Percentiles rank a stretch among this genome's conserved stretches.
Evolutionary conservation across 2,888 invertebrate species (phyloP).

Genomic region (Ligdia adustata): DNA sequence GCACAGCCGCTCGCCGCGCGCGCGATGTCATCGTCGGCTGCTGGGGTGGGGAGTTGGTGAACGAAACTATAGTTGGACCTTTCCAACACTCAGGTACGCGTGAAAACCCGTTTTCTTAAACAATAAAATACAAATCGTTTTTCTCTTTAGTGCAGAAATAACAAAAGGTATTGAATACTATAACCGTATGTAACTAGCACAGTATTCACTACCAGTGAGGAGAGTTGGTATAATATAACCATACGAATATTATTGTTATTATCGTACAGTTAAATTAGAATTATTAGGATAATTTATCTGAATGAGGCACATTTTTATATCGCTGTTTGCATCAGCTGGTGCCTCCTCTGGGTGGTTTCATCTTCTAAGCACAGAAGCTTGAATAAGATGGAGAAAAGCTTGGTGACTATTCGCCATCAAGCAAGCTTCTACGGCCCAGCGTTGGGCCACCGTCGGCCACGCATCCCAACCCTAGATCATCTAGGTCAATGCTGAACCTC

Average conservation of each 20-base stretch:
- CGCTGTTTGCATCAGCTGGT: slow-evolving; percentile 29
- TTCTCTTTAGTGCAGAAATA: too few species aligned
- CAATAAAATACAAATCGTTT: too few species aligned
- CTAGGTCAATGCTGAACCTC: slow-evolving; percentile 24
- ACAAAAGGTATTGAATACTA: slow-evolving; percentile 17
- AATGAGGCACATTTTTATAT: slow-evolving; percentile 15
- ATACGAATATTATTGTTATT: not conserved
- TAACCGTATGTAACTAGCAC: not conserved
- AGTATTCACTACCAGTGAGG: slow-evolving; percentile 17
- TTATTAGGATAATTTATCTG: not conserved
- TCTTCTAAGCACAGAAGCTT: slow-evolving; percentile 31
- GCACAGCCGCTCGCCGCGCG: too few species aligned
- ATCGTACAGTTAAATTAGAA: too few species aligned
- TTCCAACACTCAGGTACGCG: too few species aligned
- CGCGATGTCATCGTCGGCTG: too few species aligned
- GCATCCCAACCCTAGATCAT: slow-evolving; percentile 12
- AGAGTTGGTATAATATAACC: not conserved
- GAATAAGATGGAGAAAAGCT: slow-evolving; percentile 17
- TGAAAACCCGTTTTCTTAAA: too few species aligned
- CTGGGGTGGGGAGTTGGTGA: too few species aligned
- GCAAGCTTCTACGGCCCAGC: slow-evolving; percentile 31
- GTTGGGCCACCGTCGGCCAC: slow-evolving; percentile 27
- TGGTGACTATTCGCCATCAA: slow-evolving; percentile 17
- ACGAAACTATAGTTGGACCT: too few species aligned
- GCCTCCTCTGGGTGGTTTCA: slow-evolving; percentile 33